A percentile compares a stretch with the other conserved stretches of the same genome.
These are phyloP conservation scores for Probosciger aterrimus DNA, from an alignment of 2,113 vertebrate genomes.

Conservation along the genomic window DNA sequence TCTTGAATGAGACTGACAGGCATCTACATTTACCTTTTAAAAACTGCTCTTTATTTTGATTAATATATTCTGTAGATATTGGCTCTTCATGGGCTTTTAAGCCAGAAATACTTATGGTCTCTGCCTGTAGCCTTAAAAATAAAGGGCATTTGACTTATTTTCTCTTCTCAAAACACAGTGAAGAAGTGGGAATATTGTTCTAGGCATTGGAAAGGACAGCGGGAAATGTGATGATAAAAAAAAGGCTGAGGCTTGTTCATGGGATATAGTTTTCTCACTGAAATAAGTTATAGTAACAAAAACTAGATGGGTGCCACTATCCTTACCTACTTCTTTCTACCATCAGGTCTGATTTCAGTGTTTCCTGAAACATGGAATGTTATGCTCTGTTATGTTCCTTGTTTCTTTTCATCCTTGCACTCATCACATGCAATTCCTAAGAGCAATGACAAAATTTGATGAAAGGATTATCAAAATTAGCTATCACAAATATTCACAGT, in stretches of 20 bases:
- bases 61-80: background rate
- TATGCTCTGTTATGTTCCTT: background rate
- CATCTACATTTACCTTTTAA: background rate
- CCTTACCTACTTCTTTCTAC: background rate
- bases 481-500: background rate
- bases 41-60: background rate
- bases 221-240: background rate
- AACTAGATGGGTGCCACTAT: background rate
- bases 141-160: background rate
- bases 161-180: background rate
- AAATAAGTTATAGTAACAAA: background rate
- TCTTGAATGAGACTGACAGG: background rate
- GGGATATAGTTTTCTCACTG: background rate
- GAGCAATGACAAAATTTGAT: background rate
- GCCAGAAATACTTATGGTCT: background rate
- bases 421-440: background rate
- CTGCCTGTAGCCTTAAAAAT: background rate
- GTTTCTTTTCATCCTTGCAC: background rate
- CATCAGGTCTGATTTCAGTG: background rate
- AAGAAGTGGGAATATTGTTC: background rate
- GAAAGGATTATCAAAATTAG: background rate
- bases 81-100: background rate
- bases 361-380: background rate
- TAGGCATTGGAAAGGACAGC: background rate
- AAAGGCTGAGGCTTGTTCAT: background rate